phyloP scores from a whole-genome alignment of 2,797 vertebrate genomes.

The Euthynnus affinis region DNA sequence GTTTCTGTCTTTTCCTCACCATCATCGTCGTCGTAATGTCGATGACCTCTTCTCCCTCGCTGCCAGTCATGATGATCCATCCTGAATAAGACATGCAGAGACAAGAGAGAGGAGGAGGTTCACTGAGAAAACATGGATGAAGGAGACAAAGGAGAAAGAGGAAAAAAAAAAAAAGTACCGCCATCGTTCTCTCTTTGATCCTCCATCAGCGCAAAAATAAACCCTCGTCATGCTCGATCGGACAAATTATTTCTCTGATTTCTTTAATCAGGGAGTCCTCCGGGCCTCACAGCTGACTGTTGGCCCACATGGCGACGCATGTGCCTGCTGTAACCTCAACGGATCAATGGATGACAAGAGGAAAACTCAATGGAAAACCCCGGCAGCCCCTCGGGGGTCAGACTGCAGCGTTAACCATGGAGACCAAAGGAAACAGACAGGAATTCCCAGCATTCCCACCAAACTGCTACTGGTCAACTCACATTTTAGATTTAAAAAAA shows the following conservation, averaged over 20 bases:
- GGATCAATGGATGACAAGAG: conserved; percentile 56
- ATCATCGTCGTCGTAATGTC: conserved; percentile 69
- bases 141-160: too few species aligned
- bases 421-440: not conserved
- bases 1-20: conserved; percentile 56
- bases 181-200: not conserved
- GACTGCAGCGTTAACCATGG: not conserved
- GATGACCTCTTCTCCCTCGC: conserved; percentile 67
- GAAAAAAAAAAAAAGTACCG: too few species aligned
- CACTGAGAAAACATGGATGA: not conserved
- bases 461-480: too few species aligned
- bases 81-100: conserved; percentile 36
- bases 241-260: not conserved
- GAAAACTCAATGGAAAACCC: conserved; percentile 75
- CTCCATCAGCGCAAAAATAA: not conserved
- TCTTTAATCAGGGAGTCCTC: conserved; percentile 28
- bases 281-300: not conserved
- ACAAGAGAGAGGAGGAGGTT: not conserved
- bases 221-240: too few species aligned
- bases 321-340: conserved; percentile 24
- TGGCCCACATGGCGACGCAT: conserved; percentile 33
- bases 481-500: not conserved
- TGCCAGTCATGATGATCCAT: conserved; percentile 80
- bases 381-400: conserved; percentile 33
- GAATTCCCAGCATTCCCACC: conserved; percentile 2